Conservation (phyloP, 1,140 invertebrate species). For the Liolophura sinensis region DNA sequence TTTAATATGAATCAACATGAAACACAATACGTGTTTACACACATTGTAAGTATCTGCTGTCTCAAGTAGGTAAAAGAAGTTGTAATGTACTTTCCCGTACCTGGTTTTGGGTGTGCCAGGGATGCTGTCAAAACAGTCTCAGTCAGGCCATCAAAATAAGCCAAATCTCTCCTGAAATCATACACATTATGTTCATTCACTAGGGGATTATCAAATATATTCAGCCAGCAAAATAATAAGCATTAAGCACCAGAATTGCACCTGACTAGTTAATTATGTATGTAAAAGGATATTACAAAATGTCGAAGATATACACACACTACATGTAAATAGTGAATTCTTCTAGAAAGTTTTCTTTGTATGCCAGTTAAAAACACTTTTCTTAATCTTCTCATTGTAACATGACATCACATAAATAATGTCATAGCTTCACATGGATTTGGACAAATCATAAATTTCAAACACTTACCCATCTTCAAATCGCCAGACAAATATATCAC, state of each 20-base stretch:
- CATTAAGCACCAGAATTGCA: no score
- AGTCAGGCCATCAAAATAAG: conserved; percentile 89
- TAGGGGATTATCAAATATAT: not conserved
- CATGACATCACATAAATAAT: not conserved
- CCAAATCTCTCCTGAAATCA: conserved; percentile 75
- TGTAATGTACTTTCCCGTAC: conserved; percentile 42
- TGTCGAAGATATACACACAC: no score
- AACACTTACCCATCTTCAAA: conserved; percentile 78
- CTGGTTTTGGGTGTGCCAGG: conserved; percentile 80
- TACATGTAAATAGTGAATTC: no score
- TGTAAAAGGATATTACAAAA: no score
- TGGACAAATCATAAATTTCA: not conserved
- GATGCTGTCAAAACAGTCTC: conserved; percentile 84
- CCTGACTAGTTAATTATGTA: no score
- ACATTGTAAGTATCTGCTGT: no score
- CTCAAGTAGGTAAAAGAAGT: no score
- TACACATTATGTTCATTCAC: conserved; percentile 18
- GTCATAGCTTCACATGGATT: not conserved
- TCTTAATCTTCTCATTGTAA: not conserved
- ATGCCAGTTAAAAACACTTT: conserved; percentile 2
- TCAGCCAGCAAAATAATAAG: conserved; percentile 6
- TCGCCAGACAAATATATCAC: conserved; percentile 96
- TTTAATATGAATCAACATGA: no score
- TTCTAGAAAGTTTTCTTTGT: no score
- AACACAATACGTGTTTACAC: no score